Percentiles rank a stretch among this genome's conserved stretches.
These are phyloP conservation scores for Sebastes iracundus DNA, from an alignment of 2,797 vertebrate genomes.

Conservation along the genomic window DNA sequence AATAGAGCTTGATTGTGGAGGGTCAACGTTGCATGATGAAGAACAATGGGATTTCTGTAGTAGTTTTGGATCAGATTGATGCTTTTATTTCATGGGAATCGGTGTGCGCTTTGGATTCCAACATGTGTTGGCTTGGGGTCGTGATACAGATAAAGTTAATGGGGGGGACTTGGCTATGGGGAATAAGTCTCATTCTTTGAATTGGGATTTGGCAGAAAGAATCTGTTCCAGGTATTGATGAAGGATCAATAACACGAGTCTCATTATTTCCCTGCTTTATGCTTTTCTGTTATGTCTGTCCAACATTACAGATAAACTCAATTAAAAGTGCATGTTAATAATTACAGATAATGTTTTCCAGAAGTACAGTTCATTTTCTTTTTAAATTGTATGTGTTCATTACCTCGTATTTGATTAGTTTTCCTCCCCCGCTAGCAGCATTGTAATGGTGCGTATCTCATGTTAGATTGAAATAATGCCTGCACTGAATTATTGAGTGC, in stretches of 20 bases:
- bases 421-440: background rate
- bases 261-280: background rate
- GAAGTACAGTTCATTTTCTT: background rate
- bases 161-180: background rate
- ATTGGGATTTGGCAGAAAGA: constrained; percentile 49
- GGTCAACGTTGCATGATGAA: constrained; percentile 43
- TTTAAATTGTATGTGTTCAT: background rate
- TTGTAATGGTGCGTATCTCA: constrained; percentile 23
- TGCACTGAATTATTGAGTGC: constrained; percentile 25
- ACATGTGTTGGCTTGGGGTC: constrained; percentile 37
- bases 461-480: constrained; percentile 24
- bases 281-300: constrained; percentile 1
- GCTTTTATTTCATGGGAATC: constrained; percentile 58
- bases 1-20: constrained; percentile 43
- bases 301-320: constrained; percentile 2
- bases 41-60: constrained; percentile 83
- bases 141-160: constrained; percentile 37
- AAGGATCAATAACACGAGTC: constrained; percentile 13
- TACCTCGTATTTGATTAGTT: constrained; percentile 14
- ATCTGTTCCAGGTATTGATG: constrained; percentile 34
- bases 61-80: constrained; percentile 53
- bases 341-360: constrained; percentile 33
- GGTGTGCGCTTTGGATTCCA: constrained; percentile 49
- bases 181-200: constrained; percentile 53
- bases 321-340: constrained; percentile 23